These are phyloP conservation scores for Campylomormyrus numenius DNA, from an alignment of 2,113 vertebrate species.

Conservation along the genomic window DNA sequence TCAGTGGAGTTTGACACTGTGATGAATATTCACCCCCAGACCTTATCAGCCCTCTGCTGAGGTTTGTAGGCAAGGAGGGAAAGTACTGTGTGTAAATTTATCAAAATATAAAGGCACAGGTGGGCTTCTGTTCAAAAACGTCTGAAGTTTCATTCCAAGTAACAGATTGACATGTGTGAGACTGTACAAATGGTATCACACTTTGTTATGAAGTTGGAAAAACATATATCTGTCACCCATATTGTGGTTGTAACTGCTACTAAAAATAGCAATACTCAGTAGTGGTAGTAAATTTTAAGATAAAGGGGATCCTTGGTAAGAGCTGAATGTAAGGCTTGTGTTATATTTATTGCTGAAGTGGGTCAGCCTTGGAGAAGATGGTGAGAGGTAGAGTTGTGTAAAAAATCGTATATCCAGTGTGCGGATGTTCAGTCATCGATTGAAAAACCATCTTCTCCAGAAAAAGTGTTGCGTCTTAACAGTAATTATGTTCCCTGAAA, in stretches of 20 bases:
- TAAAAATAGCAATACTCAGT: background rate
- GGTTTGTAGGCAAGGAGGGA: background rate
- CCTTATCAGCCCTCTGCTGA: background rate
- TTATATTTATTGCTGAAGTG: background rate
- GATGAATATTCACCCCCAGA: background rate
- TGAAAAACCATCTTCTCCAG: background rate
- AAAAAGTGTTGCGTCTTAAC: background rate
- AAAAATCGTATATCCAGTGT: background rate
- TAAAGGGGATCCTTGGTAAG: background rate
- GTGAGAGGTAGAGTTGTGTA: background rate
- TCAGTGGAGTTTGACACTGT: background rate
- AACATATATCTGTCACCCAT: background rate
- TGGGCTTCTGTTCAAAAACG: background rate
- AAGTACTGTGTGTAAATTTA: background rate
- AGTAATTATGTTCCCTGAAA: background rate
- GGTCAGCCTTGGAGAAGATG: background rate
- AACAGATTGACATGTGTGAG: background rate
- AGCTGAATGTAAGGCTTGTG: background rate
- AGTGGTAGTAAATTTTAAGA: background rate
- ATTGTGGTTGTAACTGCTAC: background rate
- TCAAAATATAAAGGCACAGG: background rate
- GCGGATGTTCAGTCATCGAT: background rate
- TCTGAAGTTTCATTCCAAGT: background rate
- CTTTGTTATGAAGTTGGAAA: background rate
- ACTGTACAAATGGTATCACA: background rate